Evolutionary conservation across 2,888 invertebrate genomes (phyloP).

Genomic region (Eubasilissa splendida): DNA sequence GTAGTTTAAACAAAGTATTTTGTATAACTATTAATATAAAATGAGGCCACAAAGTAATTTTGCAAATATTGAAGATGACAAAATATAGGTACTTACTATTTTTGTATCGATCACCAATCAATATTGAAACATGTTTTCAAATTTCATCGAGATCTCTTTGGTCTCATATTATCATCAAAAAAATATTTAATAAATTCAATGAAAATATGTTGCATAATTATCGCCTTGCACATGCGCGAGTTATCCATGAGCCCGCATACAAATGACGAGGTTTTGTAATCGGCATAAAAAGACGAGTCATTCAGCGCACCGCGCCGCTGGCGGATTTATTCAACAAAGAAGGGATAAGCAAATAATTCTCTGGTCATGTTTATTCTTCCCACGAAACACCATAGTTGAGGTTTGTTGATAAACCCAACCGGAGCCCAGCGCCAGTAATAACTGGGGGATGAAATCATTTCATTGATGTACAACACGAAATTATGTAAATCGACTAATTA

Average conservation of each 20-base stretch:
- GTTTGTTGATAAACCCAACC: slow-evolving; percentile 19
- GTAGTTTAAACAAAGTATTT: no score
- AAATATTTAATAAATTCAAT: no score
- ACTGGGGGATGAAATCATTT: slow-evolving; percentile 12
- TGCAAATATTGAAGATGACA: no score
- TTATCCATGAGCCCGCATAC: slow-evolving; percentile 37
- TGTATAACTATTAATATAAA: no score
- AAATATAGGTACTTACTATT: no score
- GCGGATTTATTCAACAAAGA: slow-evolving; percentile 15
- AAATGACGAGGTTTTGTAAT: slow-evolving; percentile 9
- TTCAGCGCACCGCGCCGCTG: slow-evolving; percentile 3
- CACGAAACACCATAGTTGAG: slow-evolving; percentile 31
- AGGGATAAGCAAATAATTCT: slow-evolving; percentile 38
- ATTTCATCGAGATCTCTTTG: no score
- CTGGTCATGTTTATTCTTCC: slow-evolving; percentile 37
- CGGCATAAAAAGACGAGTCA: slow-evolving; percentile 27
- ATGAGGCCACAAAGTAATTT: no score
- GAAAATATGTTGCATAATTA: no score
- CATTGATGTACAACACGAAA: background rate
- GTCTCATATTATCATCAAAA: no score
- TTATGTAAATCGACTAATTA: background rate
- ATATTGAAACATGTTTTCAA: no score
- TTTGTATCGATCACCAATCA: no score
- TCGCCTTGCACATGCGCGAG: background rate
- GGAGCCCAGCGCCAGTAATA: background rate